Percentiles rank a stretch among this genome's conserved stretches.
These are phyloP conservation scores for Caenorhabditis auriculariae DNA, from an alignment of 2,888 invertebrate genomes.

Conservation along the genomic window DNA sequence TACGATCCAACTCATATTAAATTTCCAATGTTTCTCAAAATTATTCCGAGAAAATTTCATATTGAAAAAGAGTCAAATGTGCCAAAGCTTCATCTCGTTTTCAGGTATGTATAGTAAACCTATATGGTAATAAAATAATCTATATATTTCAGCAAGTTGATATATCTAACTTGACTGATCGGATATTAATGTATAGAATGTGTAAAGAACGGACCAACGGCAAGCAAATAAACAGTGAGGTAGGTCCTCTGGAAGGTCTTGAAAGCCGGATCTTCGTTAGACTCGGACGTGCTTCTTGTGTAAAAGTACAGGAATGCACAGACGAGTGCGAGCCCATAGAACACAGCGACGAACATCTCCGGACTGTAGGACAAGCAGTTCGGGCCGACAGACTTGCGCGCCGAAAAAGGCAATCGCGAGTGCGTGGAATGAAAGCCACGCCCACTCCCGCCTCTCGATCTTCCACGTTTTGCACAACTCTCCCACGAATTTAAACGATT, in stretches of 20 bases:
- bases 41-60: too few species aligned
- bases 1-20: too few species aligned
- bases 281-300: conserved; percentile 48
- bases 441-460: too few species aligned
- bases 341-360: conserved; percentile 44
- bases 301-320: conserved; percentile 65
- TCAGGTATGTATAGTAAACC: not conserved
- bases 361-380: too few species aligned
- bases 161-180: not conserved
- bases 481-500: too few species aligned
- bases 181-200: not conserved
- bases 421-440: too few species aligned
- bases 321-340: conserved; percentile 49
- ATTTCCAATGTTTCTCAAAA: too few species aligned
- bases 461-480: too few species aligned
- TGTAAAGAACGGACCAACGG: conserved; percentile 64
- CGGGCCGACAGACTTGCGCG: too few species aligned
- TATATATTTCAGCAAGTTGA: not conserved
- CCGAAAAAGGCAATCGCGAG: too few species aligned
- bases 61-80: too few species aligned
- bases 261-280: conserved; percentile 63
- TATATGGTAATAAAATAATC: not conserved
- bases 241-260: conserved; percentile 66
- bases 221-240: conserved; percentile 66
- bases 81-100: too few species aligned